phyloP scores from a whole-genome alignment of 2,113 vertebrate species.

The Malaclemys terrapin region DNA sequence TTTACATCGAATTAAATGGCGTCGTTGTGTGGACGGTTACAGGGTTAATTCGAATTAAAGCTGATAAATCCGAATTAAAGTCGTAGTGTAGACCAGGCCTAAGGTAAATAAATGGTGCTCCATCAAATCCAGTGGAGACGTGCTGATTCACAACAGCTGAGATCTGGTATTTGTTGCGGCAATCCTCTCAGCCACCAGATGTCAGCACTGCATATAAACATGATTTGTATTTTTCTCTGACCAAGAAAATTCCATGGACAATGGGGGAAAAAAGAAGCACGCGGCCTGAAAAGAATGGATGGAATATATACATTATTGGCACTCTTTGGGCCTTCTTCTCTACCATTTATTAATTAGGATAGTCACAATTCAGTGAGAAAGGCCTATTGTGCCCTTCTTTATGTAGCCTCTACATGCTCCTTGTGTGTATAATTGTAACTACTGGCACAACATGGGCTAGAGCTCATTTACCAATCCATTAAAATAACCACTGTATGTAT shows the following conservation, averaged over 20 bases:
- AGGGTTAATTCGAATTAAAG: too few species aligned
- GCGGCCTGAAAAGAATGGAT: not conserved
- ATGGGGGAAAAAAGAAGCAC: not conserved
- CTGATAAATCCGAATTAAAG: too few species aligned
- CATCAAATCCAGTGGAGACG: not conserved
- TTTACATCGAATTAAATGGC: too few species aligned
- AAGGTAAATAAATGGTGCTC: not conserved
- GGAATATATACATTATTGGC: not conserved
- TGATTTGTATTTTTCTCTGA: not conserved
- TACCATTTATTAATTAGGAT: not conserved
- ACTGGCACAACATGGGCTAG: not conserved
- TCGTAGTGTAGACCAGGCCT: too few species aligned
- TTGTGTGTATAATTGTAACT: not conserved
- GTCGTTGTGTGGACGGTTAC: too few species aligned
- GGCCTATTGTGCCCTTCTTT: not conserved
- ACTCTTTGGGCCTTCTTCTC: not conserved
- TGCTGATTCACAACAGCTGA: not conserved
- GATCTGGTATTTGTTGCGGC: not conserved
- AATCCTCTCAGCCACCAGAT: constrained; percentile 24
- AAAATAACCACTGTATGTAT: not conserved
- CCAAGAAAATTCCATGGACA: not conserved
- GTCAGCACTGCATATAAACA: constrained; percentile 3
- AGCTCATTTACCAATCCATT: not conserved
- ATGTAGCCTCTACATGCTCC: not conserved
- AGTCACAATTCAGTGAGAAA: not conserved